Conservation (phyloP, 1,140 invertebrate genomes). For the Euura lappo region DNA sequence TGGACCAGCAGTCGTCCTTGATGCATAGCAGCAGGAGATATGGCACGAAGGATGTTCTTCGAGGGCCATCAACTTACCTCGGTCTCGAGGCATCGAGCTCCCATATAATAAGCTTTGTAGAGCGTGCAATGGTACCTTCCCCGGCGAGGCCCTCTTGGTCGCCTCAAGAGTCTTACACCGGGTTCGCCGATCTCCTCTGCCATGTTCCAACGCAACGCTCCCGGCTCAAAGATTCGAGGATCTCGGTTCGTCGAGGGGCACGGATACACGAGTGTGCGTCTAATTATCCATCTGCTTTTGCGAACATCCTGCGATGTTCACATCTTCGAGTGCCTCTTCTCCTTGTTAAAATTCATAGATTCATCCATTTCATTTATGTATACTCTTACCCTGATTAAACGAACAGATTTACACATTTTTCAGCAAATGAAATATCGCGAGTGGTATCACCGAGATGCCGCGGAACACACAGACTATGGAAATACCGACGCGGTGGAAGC, state of each 20-base stretch:
- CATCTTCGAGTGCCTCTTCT: no score
- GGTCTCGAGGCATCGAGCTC: slow-evolving; percentile 29
- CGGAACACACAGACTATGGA: slow-evolving; percentile 17
- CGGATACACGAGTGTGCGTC: background rate
- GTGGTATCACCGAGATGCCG: background rate
- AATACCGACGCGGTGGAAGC: slow-evolving; percentile 27
- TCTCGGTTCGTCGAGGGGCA: background rate
- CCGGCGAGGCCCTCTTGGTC: slow-evolving; percentile 22
- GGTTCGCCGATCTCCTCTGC: slow-evolving; percentile 29
- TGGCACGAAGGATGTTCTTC: slow-evolving; percentile 31
- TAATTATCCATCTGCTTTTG: slow-evolving; percentile 8
- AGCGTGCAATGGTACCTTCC: background rate
- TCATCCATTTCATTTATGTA: no score
- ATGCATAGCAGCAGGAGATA: background rate
- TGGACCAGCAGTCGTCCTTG: background rate
- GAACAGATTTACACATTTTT: no score
- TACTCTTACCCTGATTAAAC: no score
- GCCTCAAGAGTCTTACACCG: slow-evolving; percentile 18
- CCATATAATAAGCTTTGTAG: slow-evolving; percentile 49
- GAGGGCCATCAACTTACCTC: slow-evolving; percentile 47
- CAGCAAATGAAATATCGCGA: background rate
- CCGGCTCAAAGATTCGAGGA: slow-evolving; percentile 36
- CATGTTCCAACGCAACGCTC: slow-evolving; percentile 20
- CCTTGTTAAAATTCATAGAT: no score
- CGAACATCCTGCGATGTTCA: no score